Evolutionary conservation across 2,888 invertebrate genomes (phyloP).

Genomic region (Brachyopa scutellaris): DNA sequence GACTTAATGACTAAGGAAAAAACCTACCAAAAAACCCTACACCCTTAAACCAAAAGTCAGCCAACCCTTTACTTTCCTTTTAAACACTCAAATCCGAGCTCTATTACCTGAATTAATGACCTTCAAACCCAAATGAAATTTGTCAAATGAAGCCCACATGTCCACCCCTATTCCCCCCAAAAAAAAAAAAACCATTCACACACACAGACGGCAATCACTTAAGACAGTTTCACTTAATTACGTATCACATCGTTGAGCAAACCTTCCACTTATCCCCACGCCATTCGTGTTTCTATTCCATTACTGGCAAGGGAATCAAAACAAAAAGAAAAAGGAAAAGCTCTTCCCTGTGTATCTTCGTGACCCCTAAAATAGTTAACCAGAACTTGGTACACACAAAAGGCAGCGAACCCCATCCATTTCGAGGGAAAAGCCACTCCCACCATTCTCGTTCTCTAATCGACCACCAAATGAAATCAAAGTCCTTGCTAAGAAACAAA

Average conservation of each 20-base stretch:
- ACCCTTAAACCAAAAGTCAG: too few species aligned
- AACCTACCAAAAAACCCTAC: too few species aligned
- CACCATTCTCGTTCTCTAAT: neutral
- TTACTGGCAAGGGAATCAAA: too few species aligned
- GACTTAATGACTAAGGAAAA: too few species aligned
- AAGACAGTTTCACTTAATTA: constrained; percentile 69
- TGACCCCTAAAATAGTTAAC: constrained; percentile 18
- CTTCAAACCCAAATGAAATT: constrained; percentile 26
- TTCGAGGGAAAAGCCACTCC: constrained; percentile 18
- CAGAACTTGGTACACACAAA: constrained; percentile 31
- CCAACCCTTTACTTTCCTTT: too few species aligned
- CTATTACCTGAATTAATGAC: constrained; percentile 37
- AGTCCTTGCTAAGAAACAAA: constrained; percentile 39
- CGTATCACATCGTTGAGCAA: constrained; percentile 68
- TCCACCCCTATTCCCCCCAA: constrained; percentile 7
- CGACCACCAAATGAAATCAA: constrained; percentile 47
- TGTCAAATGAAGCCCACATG: constrained; percentile 35
- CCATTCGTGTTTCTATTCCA: constrained; percentile 43
- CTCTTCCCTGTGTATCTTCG: neutral
- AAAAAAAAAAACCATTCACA: neutral
- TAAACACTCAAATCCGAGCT: constrained; percentile 12
- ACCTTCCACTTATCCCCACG: constrained; percentile 58
- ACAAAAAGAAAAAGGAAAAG: neutral
- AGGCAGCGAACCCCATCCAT: constrained; percentile 21
- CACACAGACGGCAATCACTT: constrained; percentile 58